Conservation (phyloP, 2,113 vertebrate species). For the Grantiella picta region DNA sequence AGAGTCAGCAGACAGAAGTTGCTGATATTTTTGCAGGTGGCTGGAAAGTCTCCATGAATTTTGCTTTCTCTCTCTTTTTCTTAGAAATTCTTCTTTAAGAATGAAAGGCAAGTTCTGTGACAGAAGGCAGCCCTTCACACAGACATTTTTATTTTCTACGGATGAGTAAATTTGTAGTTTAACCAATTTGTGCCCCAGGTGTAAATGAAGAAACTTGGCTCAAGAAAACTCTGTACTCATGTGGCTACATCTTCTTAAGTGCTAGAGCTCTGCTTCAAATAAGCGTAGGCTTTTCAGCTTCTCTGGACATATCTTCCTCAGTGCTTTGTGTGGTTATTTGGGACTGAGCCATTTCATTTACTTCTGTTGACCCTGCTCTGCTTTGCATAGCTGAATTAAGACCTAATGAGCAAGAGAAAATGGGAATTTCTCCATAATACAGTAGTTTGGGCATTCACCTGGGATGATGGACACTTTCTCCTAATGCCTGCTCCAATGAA, state of each 20-base stretch:
- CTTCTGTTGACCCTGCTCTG: conserved; percentile 3
- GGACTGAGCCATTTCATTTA: conserved; percentile 10
- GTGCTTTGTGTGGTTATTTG: background rate
- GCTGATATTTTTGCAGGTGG: background rate
- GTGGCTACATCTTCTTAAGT: background rate
- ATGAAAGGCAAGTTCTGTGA: background rate
- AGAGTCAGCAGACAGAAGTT: background rate
- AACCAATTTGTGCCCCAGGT: background rate
- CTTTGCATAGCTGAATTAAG: background rate
- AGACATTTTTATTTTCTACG: background rate
- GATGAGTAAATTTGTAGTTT: background rate
- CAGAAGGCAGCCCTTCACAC: background rate
- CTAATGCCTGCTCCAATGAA: background rate
- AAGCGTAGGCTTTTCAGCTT: background rate
- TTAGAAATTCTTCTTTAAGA: background rate
- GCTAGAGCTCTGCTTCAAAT: background rate
- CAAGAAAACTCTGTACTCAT: background rate
- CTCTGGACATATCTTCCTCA: background rate
- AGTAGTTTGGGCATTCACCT: background rate
- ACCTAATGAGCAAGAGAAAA: conserved; percentile 11
- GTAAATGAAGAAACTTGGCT: background rate
- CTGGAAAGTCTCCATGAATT: background rate
- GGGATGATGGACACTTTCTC: background rate
- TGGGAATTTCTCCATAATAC: background rate
- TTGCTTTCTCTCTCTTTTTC: background rate